Evolutionary conservation across 2,797 vertebrate genomes (phyloP).

Genomic region (Smutsia temminckii): DNA sequence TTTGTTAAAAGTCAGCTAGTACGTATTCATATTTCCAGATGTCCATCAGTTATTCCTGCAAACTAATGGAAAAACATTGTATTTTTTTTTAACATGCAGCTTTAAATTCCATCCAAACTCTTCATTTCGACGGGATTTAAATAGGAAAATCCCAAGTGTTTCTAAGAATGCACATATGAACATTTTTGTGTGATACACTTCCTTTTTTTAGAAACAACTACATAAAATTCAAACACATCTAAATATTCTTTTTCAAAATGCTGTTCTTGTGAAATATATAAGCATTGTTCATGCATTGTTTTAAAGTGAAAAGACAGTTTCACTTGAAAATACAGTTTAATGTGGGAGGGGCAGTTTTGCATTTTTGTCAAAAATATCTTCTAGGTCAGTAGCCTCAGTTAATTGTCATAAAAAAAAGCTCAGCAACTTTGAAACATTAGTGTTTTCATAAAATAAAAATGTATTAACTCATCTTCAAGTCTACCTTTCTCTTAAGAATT

Average conservation of each 20-base stretch:
- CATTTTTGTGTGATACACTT: neutral
- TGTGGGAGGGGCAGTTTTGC: neutral
- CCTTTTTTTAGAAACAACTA: neutral
- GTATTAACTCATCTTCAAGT: neutral
- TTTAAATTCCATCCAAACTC: neutral
- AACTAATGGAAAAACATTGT: neutral
- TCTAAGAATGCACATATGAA: neutral
- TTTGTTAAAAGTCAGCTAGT: neutral
- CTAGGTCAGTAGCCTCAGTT: slow-evolving; percentile 5
- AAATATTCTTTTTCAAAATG: slow-evolving; percentile 38
- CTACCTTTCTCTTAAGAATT: neutral
- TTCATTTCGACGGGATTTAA: neutral
- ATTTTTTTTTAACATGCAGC: slow-evolving; percentile 11
- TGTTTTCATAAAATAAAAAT: slow-evolving; percentile 29
- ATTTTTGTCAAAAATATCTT: neutral
- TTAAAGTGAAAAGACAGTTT: slow-evolving; percentile 24
- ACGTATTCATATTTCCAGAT: neutral
- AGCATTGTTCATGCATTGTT: neutral
- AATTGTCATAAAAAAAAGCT: neutral
- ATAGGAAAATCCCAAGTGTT: neutral
- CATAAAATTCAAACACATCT: slow-evolving; percentile 16
- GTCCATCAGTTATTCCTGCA: neutral
- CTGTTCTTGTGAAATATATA: slow-evolving; percentile 17
- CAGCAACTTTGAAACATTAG: slow-evolving; percentile 11
- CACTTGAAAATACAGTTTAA: slow-evolving; percentile 3